A percentile compares a stretch with the other conserved stretches of the same genome.
These are phyloP conservation scores for Danio jaintianensis DNA, from an alignment of 2,797 vertebrate species.

Conservation along the genomic window DNA sequence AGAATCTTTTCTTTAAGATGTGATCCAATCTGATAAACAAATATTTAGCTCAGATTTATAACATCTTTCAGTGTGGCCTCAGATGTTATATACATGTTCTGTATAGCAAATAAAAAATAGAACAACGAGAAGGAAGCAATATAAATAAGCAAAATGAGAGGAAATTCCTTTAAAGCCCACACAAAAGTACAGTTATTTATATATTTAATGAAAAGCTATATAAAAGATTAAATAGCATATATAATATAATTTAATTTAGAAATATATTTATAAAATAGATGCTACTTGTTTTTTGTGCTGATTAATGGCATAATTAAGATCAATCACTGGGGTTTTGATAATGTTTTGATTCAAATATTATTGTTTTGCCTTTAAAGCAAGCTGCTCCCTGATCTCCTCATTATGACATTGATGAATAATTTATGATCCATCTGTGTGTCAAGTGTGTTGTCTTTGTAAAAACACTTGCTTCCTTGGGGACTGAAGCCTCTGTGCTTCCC, in stretches of 20 bases:
- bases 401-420: slow-evolving; percentile 53
- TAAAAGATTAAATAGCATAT: not conserved
- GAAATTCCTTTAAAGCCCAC: not conserved
- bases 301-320: not conserved
- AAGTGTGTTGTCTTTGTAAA: slow-evolving; percentile 41
- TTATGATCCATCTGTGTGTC: slow-evolving; percentile 42
- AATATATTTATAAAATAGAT: not conserved
- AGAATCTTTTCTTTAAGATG: too few species aligned
- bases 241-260: not conserved
- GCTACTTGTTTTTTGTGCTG: not conserved
- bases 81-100: not conserved
- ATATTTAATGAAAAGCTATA: not conserved
- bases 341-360: not conserved
- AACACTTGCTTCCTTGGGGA: slow-evolving; percentile 37
- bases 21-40: too few species aligned
- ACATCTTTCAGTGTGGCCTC: too few species aligned
- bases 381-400: slow-evolving; percentile 46
- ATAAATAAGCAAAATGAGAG: not conserved
- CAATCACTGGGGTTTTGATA: not conserved
- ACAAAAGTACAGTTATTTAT: not conserved
- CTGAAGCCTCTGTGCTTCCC: slow-evolving; percentile 12
- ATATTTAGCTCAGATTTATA: too few species aligned
- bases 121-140: not conserved
- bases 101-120: not conserved
- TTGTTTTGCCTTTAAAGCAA: not conserved